These are phyloP conservation scores for Pantherophis guttatus DNA, from an alignment of 2,113 vertebrate genomes.

Conservation along the genomic window DNA sequence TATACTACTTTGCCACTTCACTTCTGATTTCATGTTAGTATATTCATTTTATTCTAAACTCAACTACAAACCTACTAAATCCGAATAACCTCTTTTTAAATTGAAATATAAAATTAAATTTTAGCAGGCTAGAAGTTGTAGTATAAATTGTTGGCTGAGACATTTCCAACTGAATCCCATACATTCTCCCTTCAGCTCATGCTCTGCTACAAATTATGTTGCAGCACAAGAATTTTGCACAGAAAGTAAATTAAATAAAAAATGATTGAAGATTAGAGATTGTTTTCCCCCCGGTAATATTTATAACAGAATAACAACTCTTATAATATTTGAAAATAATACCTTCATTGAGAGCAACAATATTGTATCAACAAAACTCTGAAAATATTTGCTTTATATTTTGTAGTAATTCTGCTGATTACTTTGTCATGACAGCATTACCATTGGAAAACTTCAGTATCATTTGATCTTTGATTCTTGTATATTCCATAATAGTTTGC, in stretches of 20 bases:
- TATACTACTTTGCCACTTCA: background rate
- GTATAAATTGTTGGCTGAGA: background rate
- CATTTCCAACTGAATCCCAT: background rate
- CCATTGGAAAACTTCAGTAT: constrained; percentile 40
- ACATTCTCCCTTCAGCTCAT: background rate
- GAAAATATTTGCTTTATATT: fast-evolving
- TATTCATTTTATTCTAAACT: background rate
- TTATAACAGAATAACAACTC: constrained; percentile 39
- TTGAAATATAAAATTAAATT: background rate
- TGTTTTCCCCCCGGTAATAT: background rate
- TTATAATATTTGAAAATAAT: constrained; percentile 14
- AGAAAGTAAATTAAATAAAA: background rate
- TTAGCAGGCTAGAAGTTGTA: no score
- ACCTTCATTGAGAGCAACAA: background rate
- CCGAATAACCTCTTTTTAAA: background rate
- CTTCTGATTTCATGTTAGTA: background rate
- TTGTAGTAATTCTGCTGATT: background rate
- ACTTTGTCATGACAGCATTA: constrained; percentile 30
- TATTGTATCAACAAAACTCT: background rate
- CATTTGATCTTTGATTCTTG: background rate
- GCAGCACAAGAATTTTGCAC: background rate
- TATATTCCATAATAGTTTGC: constrained; percentile 41
- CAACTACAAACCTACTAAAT: background rate
- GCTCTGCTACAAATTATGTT: background rate
- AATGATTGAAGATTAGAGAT: background rate